These are phyloP conservation scores for Trachemys scripta DNA, from an alignment of 2,113 vertebrate genomes.

Conservation along the genomic window DNA sequence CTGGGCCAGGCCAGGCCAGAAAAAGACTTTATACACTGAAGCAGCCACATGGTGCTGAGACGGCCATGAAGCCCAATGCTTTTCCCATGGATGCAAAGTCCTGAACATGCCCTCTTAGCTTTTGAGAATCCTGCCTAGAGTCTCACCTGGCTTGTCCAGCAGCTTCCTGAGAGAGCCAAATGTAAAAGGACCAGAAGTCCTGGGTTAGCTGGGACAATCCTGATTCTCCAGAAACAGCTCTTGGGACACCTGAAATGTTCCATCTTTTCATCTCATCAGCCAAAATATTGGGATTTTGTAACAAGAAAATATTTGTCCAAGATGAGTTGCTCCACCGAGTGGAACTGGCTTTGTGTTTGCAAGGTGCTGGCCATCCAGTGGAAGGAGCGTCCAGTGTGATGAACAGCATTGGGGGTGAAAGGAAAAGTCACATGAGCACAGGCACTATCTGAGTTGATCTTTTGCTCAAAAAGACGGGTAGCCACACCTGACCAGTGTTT, in stretches of 20 bases:
- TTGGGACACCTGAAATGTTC: not conserved
- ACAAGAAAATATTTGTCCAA: not conserved
- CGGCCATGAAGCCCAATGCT: not conserved
- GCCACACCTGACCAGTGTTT: not conserved
- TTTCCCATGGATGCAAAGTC: not conserved
- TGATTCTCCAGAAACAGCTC: not conserved
- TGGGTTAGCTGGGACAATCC: not conserved
- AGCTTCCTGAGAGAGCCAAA: fast-evolving
- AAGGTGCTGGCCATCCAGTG: not conserved
- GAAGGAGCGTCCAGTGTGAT: not conserved
- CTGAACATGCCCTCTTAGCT: not conserved
- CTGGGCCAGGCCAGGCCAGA: not conserved
- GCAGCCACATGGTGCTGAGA: not conserved
- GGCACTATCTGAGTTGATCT: not conserved
- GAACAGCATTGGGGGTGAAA: not conserved
- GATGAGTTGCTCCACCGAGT: not conserved
- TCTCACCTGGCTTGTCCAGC: fast-evolving
- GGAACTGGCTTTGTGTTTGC: not conserved
- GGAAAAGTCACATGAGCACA: not conserved
- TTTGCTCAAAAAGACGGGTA: not conserved
- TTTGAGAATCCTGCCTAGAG: fast-evolving
- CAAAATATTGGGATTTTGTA: not conserved
- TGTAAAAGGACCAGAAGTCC: not conserved
- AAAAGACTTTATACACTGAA: not conserved
- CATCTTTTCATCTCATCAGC: not conserved